Conservation (phyloP, 2,888 invertebrate genomes). For the Leucophenga montana region DNA sequence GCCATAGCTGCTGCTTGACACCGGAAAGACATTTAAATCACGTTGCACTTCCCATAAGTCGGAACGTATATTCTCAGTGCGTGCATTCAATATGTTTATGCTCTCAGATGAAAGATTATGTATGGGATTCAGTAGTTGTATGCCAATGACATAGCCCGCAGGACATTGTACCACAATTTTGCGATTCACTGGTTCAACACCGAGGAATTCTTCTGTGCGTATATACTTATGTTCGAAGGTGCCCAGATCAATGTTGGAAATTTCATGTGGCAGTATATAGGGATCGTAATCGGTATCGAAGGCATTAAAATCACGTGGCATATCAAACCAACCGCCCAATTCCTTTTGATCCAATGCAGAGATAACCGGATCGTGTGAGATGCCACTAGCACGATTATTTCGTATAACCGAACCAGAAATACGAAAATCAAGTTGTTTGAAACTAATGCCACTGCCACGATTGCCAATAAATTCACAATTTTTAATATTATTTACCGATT, state of each 20-base stretch:
- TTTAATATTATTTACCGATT: conserved; percentile 85
- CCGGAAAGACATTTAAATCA: conserved; percentile 92
- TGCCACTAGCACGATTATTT: conserved; percentile 89
- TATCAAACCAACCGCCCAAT: conserved; percentile 92
- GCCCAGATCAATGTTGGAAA: conserved; percentile 76
- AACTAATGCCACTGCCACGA: conserved; percentile 89
- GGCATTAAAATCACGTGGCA: conserved; percentile 79
- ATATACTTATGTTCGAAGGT: conserved; percentile 86
- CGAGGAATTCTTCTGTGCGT: conserved; percentile 80
- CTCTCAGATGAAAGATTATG: conserved; percentile 90
- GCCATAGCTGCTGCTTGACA: conserved; percentile 87
- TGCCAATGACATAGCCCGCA: conserved; percentile 89
- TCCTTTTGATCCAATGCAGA: conserved; percentile 89
- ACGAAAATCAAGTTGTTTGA: conserved; percentile 89
- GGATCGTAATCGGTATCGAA: conserved; percentile 84
- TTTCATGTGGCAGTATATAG: conserved; percentile 80
- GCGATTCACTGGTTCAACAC: conserved; percentile 75
- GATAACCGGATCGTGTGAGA: conserved; percentile 92
- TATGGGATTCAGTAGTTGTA: conserved; percentile 92
- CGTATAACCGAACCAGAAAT: conserved; percentile 85
- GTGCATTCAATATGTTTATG: conserved; percentile 85
- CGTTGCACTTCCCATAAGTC: conserved; percentile 85
- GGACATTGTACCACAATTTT: conserved; percentile 80
- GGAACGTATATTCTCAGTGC: conserved; percentile 78
- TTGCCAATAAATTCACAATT: conserved; percentile 90